Conservation (phyloP, 2,113 vertebrate genomes). For the Cardinalis cardinalis region DNA sequence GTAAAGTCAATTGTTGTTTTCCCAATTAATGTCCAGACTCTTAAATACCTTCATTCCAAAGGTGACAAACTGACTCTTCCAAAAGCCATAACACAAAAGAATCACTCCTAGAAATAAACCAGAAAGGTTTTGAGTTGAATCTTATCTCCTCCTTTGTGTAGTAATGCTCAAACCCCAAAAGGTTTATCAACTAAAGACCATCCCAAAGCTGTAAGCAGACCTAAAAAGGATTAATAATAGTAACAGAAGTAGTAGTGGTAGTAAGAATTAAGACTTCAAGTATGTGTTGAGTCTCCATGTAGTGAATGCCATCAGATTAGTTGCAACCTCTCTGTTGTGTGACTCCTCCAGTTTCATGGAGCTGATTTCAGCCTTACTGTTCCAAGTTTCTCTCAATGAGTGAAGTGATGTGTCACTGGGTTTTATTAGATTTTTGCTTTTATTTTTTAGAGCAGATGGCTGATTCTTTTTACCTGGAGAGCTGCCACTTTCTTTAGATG, state of each 20-base stretch:
- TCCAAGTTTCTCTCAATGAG: constrained; percentile 40
- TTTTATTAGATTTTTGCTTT: constrained; percentile 34
- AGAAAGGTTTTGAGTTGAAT: neutral
- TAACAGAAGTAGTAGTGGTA: neutral
- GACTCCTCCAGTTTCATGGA: neutral
- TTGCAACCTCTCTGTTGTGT: neutral
- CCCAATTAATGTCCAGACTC: constrained; percentile 10
- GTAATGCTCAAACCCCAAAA: neutral
- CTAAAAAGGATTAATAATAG: neutral
- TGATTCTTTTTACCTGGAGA: constrained; percentile 57
- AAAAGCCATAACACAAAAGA: neutral
- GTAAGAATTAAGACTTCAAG: neutral
- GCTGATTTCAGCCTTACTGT: neutral
- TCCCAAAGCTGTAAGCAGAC: neutral
- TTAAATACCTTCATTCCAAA: neutral
- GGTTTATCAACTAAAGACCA: neutral
- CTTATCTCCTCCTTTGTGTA: neutral
- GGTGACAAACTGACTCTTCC: neutral
- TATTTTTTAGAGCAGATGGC: constrained; percentile 40
- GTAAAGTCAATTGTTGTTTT: constrained; percentile 11
- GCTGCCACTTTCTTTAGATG: constrained; percentile 45
- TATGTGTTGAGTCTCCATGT: neutral
- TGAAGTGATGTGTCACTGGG: constrained; percentile 41
- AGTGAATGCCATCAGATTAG: neutral
- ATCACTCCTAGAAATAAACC: neutral